Base-by-base conservation (phyloP, 2,797 vertebrate genomes). In the Tangara arthus region DNA sequence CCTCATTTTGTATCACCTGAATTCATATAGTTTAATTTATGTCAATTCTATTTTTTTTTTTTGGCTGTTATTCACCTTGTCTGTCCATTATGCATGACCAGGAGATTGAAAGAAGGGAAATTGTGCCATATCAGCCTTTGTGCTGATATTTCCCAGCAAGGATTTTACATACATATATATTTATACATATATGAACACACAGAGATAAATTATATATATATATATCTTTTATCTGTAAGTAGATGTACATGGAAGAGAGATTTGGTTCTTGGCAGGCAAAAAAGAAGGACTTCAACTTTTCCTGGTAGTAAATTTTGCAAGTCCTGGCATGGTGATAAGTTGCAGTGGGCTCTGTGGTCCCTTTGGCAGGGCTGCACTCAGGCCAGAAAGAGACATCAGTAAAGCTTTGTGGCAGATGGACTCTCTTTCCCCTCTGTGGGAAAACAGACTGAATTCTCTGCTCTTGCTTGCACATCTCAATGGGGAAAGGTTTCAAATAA, bases 131-230 rank as follows among this genome's bases (percentile, higher is more conserved):
- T 63, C 15, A 63, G 11, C 24, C 9, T 86, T 53, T 73, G 19
- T 27, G 4, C 3, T 83, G 30, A 61, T 80, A 30, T 2, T 76
- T 91, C 2, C 6, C 12, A 76, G 27, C 3, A 53, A 75, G 72
- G 16, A 42, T 42, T 73, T 34, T 44, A 21, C 9, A 28, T 8
- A 52, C 7, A 13, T 34, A 1, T 22, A 1, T 11, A 2, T 24
- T 2, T 10, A 1, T 11, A 9, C 7, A 13, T 6, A 24, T 6
- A 22, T 3, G 8, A 5, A 26, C 4, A 50, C 1, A 55, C 0
- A 46, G 1, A 56, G 24, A 34, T 17, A n/a, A n/a, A 32, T 60
- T 57, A 4, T 17, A 44, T 15, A 18, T 13, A 4, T 39, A 3
- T 13, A 1, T 57, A 3, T 13, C 3, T 65, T 44, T 89, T 61